Percentiles rank a stretch among this genome's conserved stretches.
phyloP scores from a whole-genome alignment of 1,140 invertebrate species.

The Metaphire vulgaris region DNA sequence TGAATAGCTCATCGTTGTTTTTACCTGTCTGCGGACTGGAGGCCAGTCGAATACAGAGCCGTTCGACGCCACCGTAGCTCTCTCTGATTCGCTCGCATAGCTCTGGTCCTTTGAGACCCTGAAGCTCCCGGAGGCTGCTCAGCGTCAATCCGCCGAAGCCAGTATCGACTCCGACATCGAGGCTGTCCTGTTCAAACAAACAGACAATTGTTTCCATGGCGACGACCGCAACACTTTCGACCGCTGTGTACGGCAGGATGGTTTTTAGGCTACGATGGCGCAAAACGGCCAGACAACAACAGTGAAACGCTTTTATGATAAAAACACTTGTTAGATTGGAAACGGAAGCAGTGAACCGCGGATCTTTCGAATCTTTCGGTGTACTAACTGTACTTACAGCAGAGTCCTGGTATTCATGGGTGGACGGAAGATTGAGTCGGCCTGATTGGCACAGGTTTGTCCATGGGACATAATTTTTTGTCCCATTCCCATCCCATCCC shows the following conservation, averaged over 20 bases:
- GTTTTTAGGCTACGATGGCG: not conserved
- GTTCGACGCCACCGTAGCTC: conserved; percentile 11
- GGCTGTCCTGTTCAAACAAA: not conserved
- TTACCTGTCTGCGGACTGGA: conserved; percentile 9
- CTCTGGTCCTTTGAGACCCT: conserved; percentile 1
- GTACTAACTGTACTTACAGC: not conserved
- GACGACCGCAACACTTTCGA: not conserved
- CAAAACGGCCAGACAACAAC: not conserved
- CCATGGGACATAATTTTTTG: too few species aligned
- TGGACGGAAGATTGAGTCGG: not conserved
- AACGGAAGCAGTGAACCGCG: not conserved
- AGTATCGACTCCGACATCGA: not conserved
- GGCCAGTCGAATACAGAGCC: not conserved
- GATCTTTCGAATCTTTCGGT: not conserved
- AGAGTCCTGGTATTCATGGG: not conserved
- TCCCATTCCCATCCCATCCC: too few species aligned
- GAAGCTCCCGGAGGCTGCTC: not conserved
- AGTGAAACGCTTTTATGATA: too few species aligned
- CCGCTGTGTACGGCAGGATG: not conserved
- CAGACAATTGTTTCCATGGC: not conserved
- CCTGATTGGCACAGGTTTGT: not conserved
- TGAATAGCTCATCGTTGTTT: too few species aligned
- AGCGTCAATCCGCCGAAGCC: not conserved
- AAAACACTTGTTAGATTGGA: not conserved
- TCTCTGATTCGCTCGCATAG: conserved; percentile 2